Evolutionary conservation across 1,140 invertebrate species (phyloP).

Genomic region (Zaprionus vittiger): DNA sequence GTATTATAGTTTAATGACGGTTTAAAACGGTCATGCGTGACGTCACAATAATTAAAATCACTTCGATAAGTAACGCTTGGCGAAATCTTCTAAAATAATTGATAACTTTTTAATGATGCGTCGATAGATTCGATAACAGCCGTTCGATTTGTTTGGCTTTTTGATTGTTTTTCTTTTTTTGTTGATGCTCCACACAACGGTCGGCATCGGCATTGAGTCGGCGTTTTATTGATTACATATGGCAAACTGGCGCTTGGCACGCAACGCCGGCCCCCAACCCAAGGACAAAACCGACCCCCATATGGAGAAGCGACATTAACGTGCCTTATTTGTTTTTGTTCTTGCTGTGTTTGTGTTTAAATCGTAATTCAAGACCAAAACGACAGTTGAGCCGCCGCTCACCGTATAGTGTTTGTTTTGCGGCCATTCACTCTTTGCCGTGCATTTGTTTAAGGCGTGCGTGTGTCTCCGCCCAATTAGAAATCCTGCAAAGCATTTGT

Average conservation of each 20-base stretch:
- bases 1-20: background rate
- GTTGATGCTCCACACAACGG: slow-evolving; percentile 26
- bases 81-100: background rate
- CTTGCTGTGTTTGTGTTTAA: slow-evolving; percentile 15
- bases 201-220: slow-evolving; percentile 41
- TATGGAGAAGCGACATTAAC: slow-evolving; percentile 61
- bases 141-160: slow-evolving; percentile 28
- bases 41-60: background rate
- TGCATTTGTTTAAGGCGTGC: slow-evolving; percentile 26
- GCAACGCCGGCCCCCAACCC: slow-evolving; percentile 69
- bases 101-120: slow-evolving; percentile 5
- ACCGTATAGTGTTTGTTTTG: slow-evolving; percentile 32
- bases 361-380: slow-evolving; percentile 55
- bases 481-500: slow-evolving; percentile 10
- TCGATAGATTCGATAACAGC: slow-evolving; percentile 31
- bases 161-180: slow-evolving; percentile 36
- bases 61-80: background rate
- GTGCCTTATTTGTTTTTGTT: slow-evolving; percentile 33
- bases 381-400: slow-evolving; percentile 15
- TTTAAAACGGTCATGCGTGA: background rate
- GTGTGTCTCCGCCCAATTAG: slow-evolving; percentile 17
- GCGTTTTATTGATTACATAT: slow-evolving; percentile 58
- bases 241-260: slow-evolving; percentile 48
- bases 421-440: slow-evolving; percentile 38
- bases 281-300: slow-evolving; percentile 61